Evolutionary conservation across 2,797 vertebrate species (phyloP), one percentile per base, ranked within the genome.

Genomic region (Mormyrops attenuatus): DNA sequence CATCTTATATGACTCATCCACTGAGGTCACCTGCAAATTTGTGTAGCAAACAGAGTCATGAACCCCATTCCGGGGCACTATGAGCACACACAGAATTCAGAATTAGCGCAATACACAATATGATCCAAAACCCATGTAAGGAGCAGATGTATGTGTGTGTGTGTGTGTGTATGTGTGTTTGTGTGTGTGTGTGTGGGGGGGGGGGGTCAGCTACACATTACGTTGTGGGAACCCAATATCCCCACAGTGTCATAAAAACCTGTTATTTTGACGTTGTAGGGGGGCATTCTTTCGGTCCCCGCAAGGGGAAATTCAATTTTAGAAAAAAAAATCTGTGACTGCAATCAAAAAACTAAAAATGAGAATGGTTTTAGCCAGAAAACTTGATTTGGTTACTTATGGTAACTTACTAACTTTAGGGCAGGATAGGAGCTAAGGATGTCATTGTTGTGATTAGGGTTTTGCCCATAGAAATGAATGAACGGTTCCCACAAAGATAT

Each of bases 1-100:
- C 92, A 92, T 93, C 94, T 92, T 92, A 90, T 93, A 93, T 91
- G 22, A 92, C 93, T 85, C 82, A 26, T 13, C n/a, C n/a, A 85
- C 47, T 15, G 34, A 38, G 77, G 66, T 88, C 88, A 80, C 88
- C 13, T 73, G 66, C 63, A 52, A 88, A 77, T 57, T 22, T 50
- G 30, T 50, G 85, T 41, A 38, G 85, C 53, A 50, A 49, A 52
- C n/a, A 52, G 30, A n/a, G 41, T 53, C 88, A 26, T 80, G 63
- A 77, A 77, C 63, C 26, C 66, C 11, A 22, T 50, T 44, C 63
- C 77, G 20, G 3, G 20, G 41, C 20, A 82, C 15, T 11, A 11
- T 34, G 52, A 4, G 22, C n/a, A 22, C 22, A 82, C 30, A 22
- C 30, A 26, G 57, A 57, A 38, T 49, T 85, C 47, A 50, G 52